Percentiles rank a stretch among this genome's conserved stretches.
These are phyloP conservation scores for Cephus runcator DNA, from an alignment of 2,888 invertebrate species.

Conservation along the genomic window DNA sequence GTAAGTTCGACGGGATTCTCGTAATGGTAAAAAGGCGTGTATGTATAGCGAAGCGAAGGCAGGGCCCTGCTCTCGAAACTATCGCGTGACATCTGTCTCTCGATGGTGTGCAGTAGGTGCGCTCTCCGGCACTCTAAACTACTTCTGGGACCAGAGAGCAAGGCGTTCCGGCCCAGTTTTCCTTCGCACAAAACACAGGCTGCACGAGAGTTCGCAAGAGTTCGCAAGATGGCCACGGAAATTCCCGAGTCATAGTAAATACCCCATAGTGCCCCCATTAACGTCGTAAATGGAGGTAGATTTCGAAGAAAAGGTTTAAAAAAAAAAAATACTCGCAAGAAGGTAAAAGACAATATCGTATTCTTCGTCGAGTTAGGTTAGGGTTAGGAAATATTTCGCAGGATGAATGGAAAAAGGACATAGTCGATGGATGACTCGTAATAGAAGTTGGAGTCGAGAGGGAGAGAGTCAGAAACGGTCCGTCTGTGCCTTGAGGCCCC, in stretches of 20 bases:
- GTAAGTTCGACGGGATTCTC: background rate
- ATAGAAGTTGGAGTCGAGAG: constrained; percentile 14
- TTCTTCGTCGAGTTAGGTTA: background rate
- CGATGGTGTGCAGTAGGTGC: background rate
- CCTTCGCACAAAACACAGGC: background rate
- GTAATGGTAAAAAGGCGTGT: background rate
- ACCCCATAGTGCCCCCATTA: background rate
- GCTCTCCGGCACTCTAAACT: background rate
- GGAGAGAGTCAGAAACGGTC: constrained; percentile 11
- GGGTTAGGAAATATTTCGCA: background rate
- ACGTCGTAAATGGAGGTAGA: background rate
- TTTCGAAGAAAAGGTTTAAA: background rate
- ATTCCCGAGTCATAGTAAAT: background rate
- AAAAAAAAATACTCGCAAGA: background rate
- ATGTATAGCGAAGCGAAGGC: background rate
- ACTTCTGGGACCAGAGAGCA: background rate
- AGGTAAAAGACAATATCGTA: background rate
- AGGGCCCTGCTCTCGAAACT: background rate
- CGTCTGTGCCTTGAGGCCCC: constrained; percentile 9
- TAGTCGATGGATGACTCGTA: constrained; percentile 17
- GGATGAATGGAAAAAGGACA: background rate
- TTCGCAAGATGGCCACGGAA: background rate
- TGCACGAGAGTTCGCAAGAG: background rate
- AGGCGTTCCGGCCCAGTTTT: background rate
- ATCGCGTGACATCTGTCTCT: background rate